These are phyloP conservation scores for Datnioides undecimradiatus DNA, from an alignment of 2,113 vertebrate genomes.

Conservation along the genomic window DNA sequence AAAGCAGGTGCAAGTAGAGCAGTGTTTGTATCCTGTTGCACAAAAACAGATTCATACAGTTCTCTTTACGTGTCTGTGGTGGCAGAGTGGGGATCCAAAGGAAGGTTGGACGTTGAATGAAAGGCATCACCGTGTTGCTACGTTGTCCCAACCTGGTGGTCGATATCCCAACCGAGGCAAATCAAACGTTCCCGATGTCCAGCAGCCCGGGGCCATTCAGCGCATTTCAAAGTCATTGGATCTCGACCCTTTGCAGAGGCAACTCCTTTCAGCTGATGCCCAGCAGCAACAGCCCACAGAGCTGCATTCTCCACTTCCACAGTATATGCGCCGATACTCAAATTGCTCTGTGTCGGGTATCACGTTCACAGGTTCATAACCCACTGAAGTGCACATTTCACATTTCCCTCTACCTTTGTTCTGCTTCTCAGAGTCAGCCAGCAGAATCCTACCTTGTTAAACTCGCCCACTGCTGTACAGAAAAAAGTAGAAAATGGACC, in stretches of 20 bases:
- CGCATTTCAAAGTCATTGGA: slow-evolving; percentile 62
- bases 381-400: slow-evolving; percentile 33
- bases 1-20: not conserved
- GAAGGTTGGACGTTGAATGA: slow-evolving; percentile 32
- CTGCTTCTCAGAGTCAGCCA: slow-evolving; percentile 1
- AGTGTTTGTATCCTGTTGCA: not conserved
- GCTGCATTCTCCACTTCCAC: slow-evolving; percentile 11
- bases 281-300: slow-evolving; percentile 38
- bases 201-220: slow-evolving; percentile 46
- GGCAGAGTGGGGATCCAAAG: not conserved
- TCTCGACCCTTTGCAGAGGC: slow-evolving; percentile 34
- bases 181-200: slow-evolving; percentile 54
- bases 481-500: not conserved
- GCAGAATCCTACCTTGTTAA: not conserved
- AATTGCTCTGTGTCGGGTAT: slow-evolving; percentile 8
- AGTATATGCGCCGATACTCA: not conserved
- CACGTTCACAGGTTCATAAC: not conserved
- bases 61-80: not conserved
- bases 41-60: not conserved
- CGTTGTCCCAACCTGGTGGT: slow-evolving; percentile 43
- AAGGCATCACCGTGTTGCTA: slow-evolving; percentile 32
- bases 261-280: slow-evolving; percentile 42
- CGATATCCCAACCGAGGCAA: slow-evolving; percentile 45
- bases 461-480: not conserved
- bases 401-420: slow-evolving; percentile 27